These are phyloP conservation scores for Chromis chromis DNA, from an alignment of 2,797 vertebrate species.

Conservation along the genomic window DNA sequence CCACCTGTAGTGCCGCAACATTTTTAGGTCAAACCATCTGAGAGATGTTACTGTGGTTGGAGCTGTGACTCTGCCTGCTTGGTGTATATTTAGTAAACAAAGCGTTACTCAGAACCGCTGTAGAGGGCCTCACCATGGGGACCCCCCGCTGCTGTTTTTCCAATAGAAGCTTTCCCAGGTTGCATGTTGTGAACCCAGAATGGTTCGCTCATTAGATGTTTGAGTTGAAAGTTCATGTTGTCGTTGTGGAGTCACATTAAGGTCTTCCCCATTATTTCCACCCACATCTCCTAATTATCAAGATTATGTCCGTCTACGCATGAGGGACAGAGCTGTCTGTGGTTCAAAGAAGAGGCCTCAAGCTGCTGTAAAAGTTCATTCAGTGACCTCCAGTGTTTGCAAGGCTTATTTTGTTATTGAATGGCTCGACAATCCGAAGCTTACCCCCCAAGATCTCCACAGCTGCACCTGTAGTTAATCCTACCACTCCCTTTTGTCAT, in stretches of 20 bases:
- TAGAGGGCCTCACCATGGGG: conserved; percentile 49
- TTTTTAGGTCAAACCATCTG: background rate
- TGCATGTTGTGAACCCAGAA: conserved; percentile 62
- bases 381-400: conserved; percentile 44
- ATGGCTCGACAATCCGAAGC: conserved; percentile 36
- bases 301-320: conserved; percentile 53
- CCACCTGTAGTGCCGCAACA: conserved; percentile 1
- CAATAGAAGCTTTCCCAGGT: conserved; percentile 55
- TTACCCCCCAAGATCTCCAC: conserved; percentile 31
- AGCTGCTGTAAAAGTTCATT: conserved; percentile 35
- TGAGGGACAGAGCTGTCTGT: conserved; percentile 31
- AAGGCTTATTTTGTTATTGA: conserved; percentile 37
- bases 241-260: conserved; percentile 34
- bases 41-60: conserved; percentile 7
- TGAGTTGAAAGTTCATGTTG: conserved; percentile 74
- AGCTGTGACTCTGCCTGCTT: conserved; percentile 23
- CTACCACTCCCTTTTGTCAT: conserved; percentile 46
- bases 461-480: conserved; percentile 69
- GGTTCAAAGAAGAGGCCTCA: conserved; percentile 51
- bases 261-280: conserved; percentile 50
- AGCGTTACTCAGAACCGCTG: conserved; percentile 42
- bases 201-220: conserved; percentile 71
- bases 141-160: conserved; percentile 37
- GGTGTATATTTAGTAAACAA: conserved; percentile 63
- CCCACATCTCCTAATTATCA: conserved; percentile 69